These are phyloP conservation scores for Pangasius djambal DNA, from an alignment of 2,797 vertebrate species.

Conservation along the genomic window DNA sequence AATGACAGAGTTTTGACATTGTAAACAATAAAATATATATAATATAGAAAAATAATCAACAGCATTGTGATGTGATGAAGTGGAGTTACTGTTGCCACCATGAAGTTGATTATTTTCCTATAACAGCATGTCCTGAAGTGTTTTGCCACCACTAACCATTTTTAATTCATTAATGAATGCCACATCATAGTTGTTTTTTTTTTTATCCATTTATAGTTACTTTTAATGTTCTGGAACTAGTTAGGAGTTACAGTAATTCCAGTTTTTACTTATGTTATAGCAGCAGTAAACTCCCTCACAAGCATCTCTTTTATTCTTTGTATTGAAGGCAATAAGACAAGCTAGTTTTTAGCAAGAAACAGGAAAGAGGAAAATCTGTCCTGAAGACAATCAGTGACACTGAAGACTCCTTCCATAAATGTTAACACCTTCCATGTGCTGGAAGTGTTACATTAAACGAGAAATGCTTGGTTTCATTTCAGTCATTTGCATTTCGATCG, in stretches of 20 bases:
- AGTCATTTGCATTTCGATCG: neutral
- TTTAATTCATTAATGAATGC: neutral
- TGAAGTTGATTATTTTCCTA: neutral
- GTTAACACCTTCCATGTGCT: neutral
- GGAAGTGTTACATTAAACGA: neutral
- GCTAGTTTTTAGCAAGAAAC: neutral
- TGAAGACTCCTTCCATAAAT: neutral
- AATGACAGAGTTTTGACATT: neutral
- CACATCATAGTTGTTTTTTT: neutral
- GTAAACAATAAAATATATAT: neutral
- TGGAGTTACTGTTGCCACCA: neutral
- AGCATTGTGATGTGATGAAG: neutral
- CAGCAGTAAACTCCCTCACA: neutral
- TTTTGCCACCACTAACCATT: neutral
- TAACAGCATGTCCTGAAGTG: neutral
- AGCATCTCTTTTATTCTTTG: neutral
- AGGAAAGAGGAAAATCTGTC: neutral
- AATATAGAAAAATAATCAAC: neutral
- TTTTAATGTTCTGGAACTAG: neutral
- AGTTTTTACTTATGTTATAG: neutral
- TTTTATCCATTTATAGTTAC: neutral
- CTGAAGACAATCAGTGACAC: neutral
- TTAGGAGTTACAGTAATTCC: neutral
- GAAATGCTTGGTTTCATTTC: neutral
- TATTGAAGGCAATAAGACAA: neutral